A percentile compares a stretch with the other conserved stretches of the same genome.
phyloP scores from a whole-genome alignment of 2,113 vertebrate species.

The Mungos mungo region DNA sequence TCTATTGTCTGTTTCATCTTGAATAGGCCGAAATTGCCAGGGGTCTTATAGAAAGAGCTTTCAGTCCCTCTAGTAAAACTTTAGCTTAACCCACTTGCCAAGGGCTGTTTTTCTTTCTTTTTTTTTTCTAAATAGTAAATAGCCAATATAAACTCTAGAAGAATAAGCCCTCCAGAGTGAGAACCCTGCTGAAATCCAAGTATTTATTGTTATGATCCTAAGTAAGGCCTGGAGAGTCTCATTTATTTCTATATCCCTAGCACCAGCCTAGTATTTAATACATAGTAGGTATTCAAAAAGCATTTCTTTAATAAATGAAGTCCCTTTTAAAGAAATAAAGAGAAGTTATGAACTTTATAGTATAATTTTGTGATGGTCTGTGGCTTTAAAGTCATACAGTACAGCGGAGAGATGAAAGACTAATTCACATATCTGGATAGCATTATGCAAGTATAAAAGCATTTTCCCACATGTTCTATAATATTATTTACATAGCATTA shows the following conservation, averaged over 20 bases:
- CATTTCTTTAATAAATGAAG: slow-evolving; percentile 42
- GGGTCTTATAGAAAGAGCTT: neutral
- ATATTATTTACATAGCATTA: neutral
- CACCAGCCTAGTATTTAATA: neutral
- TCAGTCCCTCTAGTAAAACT: neutral
- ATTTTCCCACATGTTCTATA: neutral
- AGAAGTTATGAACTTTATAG: neutral
- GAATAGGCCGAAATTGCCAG: neutral
- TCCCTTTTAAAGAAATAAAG: slow-evolving; percentile 31
- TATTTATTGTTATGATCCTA: slow-evolving; percentile 5
- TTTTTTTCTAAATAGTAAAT: neutral
- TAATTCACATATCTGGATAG: slow-evolving; percentile 6
- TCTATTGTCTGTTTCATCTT: slow-evolving; percentile 25
- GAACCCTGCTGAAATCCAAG: neutral
- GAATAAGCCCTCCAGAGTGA: neutral
- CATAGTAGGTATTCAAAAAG: neutral
- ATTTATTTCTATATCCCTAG: neutral
- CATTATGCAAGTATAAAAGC: neutral
- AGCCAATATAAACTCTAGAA: neutral
- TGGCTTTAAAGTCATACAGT: neutral
- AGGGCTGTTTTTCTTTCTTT: neutral
- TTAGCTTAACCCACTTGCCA: neutral
- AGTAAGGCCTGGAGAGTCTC: neutral
- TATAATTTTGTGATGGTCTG: neutral
- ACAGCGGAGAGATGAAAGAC: slow-evolving; percentile 22